phyloP scores from a whole-genome alignment of 53 echinoderm and acorn worm species.

The Astropecten irregularis region DNA sequence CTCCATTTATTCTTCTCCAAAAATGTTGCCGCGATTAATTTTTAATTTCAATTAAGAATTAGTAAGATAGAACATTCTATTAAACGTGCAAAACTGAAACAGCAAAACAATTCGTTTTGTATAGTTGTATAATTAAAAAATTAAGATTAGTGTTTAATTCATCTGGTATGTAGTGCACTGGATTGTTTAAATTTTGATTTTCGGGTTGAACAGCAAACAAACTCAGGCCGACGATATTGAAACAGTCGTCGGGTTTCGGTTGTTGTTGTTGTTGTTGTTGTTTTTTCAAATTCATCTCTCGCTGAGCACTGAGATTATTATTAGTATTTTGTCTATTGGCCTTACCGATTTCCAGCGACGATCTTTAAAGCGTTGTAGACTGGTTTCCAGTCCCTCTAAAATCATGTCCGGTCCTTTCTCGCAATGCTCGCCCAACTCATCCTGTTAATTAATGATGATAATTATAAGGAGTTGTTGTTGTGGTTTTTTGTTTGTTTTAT shows the following conservation, averaged over 20 bases:
- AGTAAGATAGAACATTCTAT: not conserved
- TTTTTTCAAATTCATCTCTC: too few species aligned
- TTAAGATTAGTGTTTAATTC: too few species aligned
- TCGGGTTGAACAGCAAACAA: too few species aligned
- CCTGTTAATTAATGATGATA: not conserved
- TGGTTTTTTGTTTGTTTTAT: too few species aligned
- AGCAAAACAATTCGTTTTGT: not conserved
- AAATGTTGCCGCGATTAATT: not conserved
- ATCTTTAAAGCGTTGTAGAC: conserved; percentile 33
- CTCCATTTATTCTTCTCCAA: not conserved
- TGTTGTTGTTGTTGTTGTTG: too few species aligned
- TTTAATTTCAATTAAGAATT: not conserved
- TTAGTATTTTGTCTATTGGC: not conserved
- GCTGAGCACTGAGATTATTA: conserved; percentile 46
- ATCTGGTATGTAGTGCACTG: too few species aligned
- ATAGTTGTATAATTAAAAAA: too few species aligned
- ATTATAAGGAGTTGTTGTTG: not conserved
- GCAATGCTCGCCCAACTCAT: conserved; percentile 27
- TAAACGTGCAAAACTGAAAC: not conserved
- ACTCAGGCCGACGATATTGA: too few species aligned
- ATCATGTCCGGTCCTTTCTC: conserved; percentile 21
- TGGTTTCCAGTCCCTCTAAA: conserved; percentile 16
- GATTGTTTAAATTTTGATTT: too few species aligned
- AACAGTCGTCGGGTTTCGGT: too few species aligned
- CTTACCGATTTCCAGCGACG: conserved; percentile 56